Evolutionary conservation across 2,113 vertebrate species (phyloP).

Genomic region (Cebus imitator): DNA sequence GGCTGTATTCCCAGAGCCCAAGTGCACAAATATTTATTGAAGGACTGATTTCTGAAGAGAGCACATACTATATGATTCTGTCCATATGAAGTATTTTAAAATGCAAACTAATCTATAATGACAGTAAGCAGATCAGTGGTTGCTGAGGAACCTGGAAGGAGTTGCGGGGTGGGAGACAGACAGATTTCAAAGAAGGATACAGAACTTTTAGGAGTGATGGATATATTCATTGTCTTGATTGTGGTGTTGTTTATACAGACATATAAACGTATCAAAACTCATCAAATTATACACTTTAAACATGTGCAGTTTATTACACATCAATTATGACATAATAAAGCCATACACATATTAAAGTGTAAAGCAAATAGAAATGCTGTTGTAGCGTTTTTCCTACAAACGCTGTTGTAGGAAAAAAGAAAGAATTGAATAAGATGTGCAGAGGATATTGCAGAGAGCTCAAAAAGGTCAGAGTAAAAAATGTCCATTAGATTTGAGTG

Average conservation of each 20-base stretch:
- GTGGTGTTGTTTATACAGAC: not conserved
- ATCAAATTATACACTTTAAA: not conserved
- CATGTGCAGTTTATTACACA: not conserved
- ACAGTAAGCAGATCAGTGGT: not conserved
- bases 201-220: not conserved
- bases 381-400: not conserved
- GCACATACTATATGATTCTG: not conserved
- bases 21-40: constrained; percentile 32
- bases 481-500: not conserved
- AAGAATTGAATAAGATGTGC: not conserved
- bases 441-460: not conserved
- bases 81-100: constrained; percentile 19
- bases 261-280: not conserved
- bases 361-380: not conserved
- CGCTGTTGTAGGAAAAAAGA: not conserved
- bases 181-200: not conserved
- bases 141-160: not conserved
- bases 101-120: not conserved
- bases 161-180: not conserved
- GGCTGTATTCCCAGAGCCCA: not conserved
- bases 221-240: not conserved
- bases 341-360: not conserved
- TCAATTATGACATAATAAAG: not conserved
- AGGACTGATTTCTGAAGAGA: constrained; percentile 11
- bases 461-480: not conserved